Percentiles rank a stretch among this genome's conserved stretches.
These are phyloP conservation scores for Chaenodraco wilsoni DNA, from an alignment of 2,797 vertebrate species.

Conservation along the genomic window DNA sequence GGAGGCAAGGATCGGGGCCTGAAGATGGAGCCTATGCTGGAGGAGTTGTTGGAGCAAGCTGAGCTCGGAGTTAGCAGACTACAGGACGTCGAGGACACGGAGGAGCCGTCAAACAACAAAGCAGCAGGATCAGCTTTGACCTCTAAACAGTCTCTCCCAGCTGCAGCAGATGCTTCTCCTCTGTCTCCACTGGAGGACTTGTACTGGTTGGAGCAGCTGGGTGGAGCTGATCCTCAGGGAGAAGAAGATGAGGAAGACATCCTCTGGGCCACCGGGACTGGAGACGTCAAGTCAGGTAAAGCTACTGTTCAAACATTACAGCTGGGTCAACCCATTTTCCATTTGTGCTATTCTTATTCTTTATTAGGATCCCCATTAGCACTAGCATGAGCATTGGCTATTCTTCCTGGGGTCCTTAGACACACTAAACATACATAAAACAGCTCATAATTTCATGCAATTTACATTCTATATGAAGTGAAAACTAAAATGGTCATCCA, in stretches of 20 bases:
- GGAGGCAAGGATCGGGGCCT: slow-evolving; percentile 64
- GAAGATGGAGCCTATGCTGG: slow-evolving; percentile 49
- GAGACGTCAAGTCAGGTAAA: slow-evolving; percentile 65
- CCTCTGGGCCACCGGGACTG: slow-evolving; percentile 45
- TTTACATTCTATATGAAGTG: no score
- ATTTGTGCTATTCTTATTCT: no score
- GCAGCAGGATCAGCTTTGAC: slow-evolving; percentile 60
- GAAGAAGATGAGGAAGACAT: slow-evolving; percentile 59
- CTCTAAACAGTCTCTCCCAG: slow-evolving; percentile 41
- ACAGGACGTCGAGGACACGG: slow-evolving; percentile 79
- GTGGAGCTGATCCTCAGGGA: slow-evolving; percentile 33
- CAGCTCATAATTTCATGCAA: no score
- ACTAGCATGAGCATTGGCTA: no score
- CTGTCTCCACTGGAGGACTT: slow-evolving; percentile 70
- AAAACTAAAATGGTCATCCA: no score
- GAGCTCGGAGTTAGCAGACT: slow-evolving; percentile 89
- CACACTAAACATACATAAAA: no score
- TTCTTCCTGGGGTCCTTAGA: no score
- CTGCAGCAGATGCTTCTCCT: slow-evolving; percentile 32
- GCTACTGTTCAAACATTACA: slow-evolving; percentile 3
- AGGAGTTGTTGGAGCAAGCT: slow-evolving; percentile 83
- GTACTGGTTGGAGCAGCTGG: slow-evolving; percentile 65
- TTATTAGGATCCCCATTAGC: no score
- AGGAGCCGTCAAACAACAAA: slow-evolving; percentile 65
- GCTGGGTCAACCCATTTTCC: no score